phyloP scores from a whole-genome alignment of 2,797 vertebrate species.

The Dallia pectoralis region DNA sequence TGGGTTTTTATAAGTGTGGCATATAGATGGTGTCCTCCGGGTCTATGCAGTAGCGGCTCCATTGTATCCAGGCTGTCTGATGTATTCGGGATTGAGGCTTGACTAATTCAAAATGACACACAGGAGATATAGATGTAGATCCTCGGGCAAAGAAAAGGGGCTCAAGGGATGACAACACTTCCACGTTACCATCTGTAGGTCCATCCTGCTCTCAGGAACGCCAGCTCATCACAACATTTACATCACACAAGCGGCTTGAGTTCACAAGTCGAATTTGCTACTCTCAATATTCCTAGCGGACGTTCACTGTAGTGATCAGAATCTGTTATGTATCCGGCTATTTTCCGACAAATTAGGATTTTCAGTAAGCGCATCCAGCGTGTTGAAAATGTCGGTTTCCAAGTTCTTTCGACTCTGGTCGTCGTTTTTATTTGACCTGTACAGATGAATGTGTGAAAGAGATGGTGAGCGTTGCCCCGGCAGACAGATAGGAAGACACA shows the following conservation, averaged over 20 bases:
- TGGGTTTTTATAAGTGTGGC: slow-evolving; percentile 18
- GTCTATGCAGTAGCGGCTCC: slow-evolving; percentile 2
- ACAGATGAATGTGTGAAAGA: slow-evolving; percentile 23
- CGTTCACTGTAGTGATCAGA: neutral
- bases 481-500: neutral
- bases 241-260: neutral
- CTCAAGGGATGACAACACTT: neutral
- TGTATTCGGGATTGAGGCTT: neutral
- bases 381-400: slow-evolving; percentile 6
- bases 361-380: neutral
- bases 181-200: neutral
- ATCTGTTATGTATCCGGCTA: neutral
- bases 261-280: neutral
- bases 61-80: neutral
- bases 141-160: neutral
- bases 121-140: neutral
- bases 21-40: neutral
- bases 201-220: neutral
- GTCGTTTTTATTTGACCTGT: slow-evolving; percentile 47
- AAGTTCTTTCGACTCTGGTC: slow-evolving; percentile 35
- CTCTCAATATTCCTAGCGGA: neutral
- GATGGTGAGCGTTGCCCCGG: neutral
- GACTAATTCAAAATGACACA: neutral
- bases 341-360: neutral
- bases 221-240: neutral